phyloP scores from a whole-genome alignment of 92 coral and sea anemone genomes.

The Phymanthus crucifer region DNA sequence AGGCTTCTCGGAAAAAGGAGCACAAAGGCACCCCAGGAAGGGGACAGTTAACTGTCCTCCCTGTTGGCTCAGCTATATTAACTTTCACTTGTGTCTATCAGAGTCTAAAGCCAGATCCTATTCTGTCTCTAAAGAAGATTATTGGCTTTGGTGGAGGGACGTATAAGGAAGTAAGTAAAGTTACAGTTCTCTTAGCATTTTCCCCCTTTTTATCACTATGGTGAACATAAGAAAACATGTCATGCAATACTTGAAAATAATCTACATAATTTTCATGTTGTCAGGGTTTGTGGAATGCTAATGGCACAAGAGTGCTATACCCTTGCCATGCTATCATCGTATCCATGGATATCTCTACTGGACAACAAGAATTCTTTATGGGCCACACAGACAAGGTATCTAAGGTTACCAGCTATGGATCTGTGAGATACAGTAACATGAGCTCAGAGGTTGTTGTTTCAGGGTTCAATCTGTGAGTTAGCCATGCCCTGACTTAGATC shows the following conservation, averaged over 20 bases:
- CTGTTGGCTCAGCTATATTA: neutral
- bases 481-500: too few species aligned
- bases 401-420: too few species aligned
- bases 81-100: constrained; percentile 16
- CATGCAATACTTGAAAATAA: too few species aligned
- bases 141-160: constrained; percentile 99
- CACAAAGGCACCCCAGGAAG: too few species aligned
- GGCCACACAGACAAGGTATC: constrained; percentile 97
- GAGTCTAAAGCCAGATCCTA: constrained; percentile 97
- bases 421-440: too few species aligned
- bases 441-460: too few species aligned
- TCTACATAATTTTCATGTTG: neutral
- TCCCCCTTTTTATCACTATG: neutral
- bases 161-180: constrained; percentile 70
- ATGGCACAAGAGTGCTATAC: constrained; percentile 80
- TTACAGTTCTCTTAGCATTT: too few species aligned
- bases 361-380: constrained; percentile 85
- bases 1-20: too few species aligned
- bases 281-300: constrained; percentile 90
- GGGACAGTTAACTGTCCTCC: neutral
- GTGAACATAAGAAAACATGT: too few species aligned
- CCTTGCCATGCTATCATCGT: constrained; percentile 97
- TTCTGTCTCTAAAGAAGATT: constrained; percentile 83
- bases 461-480: too few species aligned
- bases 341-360: constrained; percentile 84